Evolutionary conservation across 1,140 invertebrate genomes (phyloP).

Genomic region (Dreissena polymorpha): DNA sequence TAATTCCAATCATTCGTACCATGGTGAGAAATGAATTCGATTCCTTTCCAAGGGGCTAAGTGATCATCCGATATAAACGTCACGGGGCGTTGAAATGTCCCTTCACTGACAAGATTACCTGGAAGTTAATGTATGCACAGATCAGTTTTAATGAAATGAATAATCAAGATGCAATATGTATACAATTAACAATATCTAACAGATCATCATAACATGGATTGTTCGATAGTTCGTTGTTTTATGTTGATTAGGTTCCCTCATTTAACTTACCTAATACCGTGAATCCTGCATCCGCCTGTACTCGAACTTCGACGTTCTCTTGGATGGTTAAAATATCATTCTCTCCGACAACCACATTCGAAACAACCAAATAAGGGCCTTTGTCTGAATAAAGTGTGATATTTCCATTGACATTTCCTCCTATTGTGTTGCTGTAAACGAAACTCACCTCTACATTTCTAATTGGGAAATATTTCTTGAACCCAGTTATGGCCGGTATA

Average conservation of each 20-base stretch:
- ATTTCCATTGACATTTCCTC: constrained; percentile 7
- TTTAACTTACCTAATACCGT: constrained; percentile 3
- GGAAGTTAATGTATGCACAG: no score
- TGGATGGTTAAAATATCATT: not conserved
- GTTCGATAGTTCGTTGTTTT: no score
- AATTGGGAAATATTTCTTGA: constrained; percentile 21
- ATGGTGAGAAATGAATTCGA: not conserved
- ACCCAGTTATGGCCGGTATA: constrained; percentile 20
- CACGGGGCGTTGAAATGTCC: no score
- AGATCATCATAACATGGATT: no score
- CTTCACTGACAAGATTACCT: no score
- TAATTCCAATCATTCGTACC: no score
- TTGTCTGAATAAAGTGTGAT: not conserved
- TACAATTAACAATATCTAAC: no score
- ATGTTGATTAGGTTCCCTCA: no score
- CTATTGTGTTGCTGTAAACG: not conserved
- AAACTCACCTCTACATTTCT: not conserved
- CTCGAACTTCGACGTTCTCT: not conserved
- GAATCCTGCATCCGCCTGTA: constrained; percentile 6
- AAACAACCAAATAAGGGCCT: constrained; percentile 9
- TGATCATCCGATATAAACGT: not conserved
- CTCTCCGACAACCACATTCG: constrained; percentile 6
- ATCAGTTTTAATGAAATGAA: no score
- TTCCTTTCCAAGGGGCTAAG: not conserved
- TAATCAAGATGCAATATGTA: no score